Evolutionary conservation across 2,888 invertebrate species (phyloP), one percentile per base, ranked within the genome.

Genomic region (Ceraclea dissimilis): DNA sequence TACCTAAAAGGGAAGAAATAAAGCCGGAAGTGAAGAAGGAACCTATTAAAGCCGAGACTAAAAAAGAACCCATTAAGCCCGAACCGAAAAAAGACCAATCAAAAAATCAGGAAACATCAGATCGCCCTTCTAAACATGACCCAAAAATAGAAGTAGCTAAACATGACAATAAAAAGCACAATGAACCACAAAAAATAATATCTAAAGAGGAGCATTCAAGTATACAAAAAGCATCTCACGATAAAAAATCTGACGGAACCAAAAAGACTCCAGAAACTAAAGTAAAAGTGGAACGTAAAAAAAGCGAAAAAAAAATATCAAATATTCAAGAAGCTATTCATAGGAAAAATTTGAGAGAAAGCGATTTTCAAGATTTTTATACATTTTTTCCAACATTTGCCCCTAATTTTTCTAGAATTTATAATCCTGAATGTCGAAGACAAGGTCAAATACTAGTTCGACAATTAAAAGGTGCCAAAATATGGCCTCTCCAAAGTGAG

Each of bases 401-500:
- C 62, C 82, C 84, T 59, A 84, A 84, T 72, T 83, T 83, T 68
- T 79, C 82, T 57, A 78, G 79, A 62, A 79, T 84, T 61, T 78
- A 80, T 66, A 80, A 82, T 66, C 72, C 79, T 50, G 81, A 82
- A 68, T 86, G 86, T 72, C 79, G 83, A 63, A 81, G 83, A 66
- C 86, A 86, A 63, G 81, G 86, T 56, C 82, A 82, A 69, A 82
- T 86, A 65, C 80, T 85, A 63, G 72, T 85, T 63, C 75, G 84
- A 61, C 85, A 86, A 70, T 70, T 86, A 65, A 79, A 83, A 26
- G 83, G 83, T 54, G 78, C 82, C 60, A 85, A 84, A 70, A 66
- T 86, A 63, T 86, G 86, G 86, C 84, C 86, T 56, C 70, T 86
- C 63, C 85, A 84, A 71, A 86, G 86, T 86, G 75, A 80, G 82